A percentile compares a stretch with the other conserved stretches of the same genome.
These are phyloP conservation scores for Oxytorus armatus DNA, from an alignment of 2,888 invertebrate species.

Conservation along the genomic window DNA sequence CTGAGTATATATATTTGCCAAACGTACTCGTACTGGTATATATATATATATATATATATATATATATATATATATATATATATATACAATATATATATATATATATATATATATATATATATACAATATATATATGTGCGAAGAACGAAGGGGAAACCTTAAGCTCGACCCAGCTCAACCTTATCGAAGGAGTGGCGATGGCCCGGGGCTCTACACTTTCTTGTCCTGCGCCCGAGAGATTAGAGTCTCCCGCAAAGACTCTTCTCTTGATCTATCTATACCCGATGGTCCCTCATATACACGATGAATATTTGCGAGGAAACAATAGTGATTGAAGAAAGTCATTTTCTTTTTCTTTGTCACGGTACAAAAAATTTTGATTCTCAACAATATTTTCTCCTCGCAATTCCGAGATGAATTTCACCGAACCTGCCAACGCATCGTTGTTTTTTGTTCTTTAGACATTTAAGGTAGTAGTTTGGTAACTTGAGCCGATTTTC, in stretches of 20 bases:
- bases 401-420: no score
- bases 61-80: slow-evolving; percentile 43
- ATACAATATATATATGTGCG: slow-evolving; percentile 54
- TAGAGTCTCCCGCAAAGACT: slow-evolving; percentile 36
- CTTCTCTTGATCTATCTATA: slow-evolving; percentile 16
- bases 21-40: no score
- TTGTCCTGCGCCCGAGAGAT: slow-evolving; percentile 41
- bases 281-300: slow-evolving; percentile 5
- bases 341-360: background rate
- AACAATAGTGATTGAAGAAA: slow-evolving; percentile 16
- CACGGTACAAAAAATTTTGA: background rate
- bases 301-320: slow-evolving; percentile 1
- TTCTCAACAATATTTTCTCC: no score
- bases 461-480: no score
- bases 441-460: no score
- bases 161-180: slow-evolving; percentile 55
- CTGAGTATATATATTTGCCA: no score
- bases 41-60: background rate
- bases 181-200: slow-evolving; percentile 61
- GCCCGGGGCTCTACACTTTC: slow-evolving; percentile 23
- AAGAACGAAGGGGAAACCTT: slow-evolving; percentile 39
- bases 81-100: background rate
- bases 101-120: background rate
- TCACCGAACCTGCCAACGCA: no score
- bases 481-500: no score